Base-by-base conservation (phyloP, 2,113 vertebrate genomes). In the Empidonax alnorum region DNA sequence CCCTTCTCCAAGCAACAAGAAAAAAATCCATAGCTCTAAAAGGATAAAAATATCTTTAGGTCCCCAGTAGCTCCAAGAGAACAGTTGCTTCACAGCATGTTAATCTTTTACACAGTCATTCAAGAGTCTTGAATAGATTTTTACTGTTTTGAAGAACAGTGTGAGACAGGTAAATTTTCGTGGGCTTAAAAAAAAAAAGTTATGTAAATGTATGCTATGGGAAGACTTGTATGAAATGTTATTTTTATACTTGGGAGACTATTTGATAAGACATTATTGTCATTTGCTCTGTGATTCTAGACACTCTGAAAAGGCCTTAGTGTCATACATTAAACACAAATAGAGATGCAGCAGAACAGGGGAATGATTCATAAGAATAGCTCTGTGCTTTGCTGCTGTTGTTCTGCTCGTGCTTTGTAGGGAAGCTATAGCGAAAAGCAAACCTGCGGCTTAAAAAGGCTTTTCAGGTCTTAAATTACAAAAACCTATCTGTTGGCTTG, bases 381-480 rank as follows among this genome's bases (percentile, higher is more conserved):
- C 16, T 33, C 5, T 27, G 27, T 73, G 35, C 62, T 73, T 84
- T 84, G 52, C 37, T 87, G 52, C 75, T 75, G n/a, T 62, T 80
- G 30, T 16, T 79, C 65, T 90, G 74, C 66, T 89, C 2, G 0
- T 87, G 49, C 56, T 63, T 72, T 76, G 87, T 41, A 37, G 66
- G n/a, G 76, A 87, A 87, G 37, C 74, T 76, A 22, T 17, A 68
- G 52, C 61, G 66, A 92, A 94, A 73, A 89, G 66, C 13, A 87
- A 89, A 78, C 81, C 89, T 66, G 28, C 44, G 74, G 56, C 33
- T 92, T 87, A 69, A 46, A 87, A 85, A 82, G 75, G 33, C 33
- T 93, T 94, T 93, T 87, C 65, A 71, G 68, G 46, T 84, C 73
- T 88, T 92, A 77, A 95, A 86, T 84, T 66, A 77, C 37, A 84